Base-by-base conservation (phyloP, 2,113 vertebrate species). In the Paramisgurnus dabryanus region DNA sequence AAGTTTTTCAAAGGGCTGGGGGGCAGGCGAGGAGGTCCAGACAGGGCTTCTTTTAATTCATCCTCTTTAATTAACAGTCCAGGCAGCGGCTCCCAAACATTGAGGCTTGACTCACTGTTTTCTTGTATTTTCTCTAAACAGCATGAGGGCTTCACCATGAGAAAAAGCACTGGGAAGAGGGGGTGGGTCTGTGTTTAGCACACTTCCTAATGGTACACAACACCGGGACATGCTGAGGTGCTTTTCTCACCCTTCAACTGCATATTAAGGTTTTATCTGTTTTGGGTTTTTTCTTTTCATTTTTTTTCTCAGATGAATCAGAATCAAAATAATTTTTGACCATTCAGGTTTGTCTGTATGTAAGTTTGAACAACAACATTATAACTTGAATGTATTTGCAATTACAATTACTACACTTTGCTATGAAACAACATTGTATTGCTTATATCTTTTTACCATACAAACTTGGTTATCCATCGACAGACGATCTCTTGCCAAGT, bases 51-150 rank as follows among this genome's bases (percentile, higher is more conserved):
- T 88, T 87, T 85, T 89, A 91, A 93, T 93, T 92, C 91, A 92
- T 87, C 80, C 69, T 68, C 67, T 69, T 55, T 83, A 91, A 94
- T 94, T 93, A 93, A 88, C 87, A 93, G 92, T 92, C 91, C 67
- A 15, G 82, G 89, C 89, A 89, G 85, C 86, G 87, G 86, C 84
- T 82, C 58, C 79, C 84, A 67, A 72, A 73, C 90, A 90, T 90
- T 91, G 86, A 86, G 86, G 85, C 86, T 87, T 90, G 89, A 92
- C 86, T 92, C 92, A 90, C 89, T 91, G 88, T 91, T 93, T 92
- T 91, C 90, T 90, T 89, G 88, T 90, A 90, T 89, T 91, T 92
- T 89, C 79, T 88, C 85, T 82, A 84, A 88, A 87, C 72, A 81
- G 69, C 87, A 85, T 85, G 88, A 89, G 82, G 85, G 76, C 82